phyloP scores from a whole-genome alignment of 2,888 invertebrate genomes.

The Nysson spinosus region DNA sequence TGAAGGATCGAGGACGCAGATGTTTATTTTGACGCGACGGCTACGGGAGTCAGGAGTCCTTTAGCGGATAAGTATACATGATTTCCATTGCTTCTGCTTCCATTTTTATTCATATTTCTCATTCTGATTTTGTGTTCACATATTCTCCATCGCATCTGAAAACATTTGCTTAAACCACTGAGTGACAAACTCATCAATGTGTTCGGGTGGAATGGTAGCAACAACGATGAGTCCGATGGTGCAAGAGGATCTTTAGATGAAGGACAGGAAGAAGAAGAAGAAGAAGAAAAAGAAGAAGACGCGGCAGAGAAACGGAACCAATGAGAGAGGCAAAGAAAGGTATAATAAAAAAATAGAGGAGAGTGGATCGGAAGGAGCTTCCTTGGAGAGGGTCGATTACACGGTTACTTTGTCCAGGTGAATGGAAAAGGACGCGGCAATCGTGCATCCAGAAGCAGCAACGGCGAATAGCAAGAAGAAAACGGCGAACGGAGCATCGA shows the following conservation, averaged over 20 bases:
- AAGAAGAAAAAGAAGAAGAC: no score
- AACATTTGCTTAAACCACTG: no score
- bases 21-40: constrained; percentile 67
- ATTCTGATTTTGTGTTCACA: neutral
- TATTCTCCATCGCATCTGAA: neutral
- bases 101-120: neutral
- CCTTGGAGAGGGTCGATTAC: constrained; percentile 63
- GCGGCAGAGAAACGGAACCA: constrained; percentile 9
- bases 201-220: neutral
- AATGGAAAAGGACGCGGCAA: constrained; percentile 56
- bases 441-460: constrained; percentile 34
- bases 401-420: constrained; percentile 72
- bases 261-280: no score
- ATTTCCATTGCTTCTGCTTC: no score
- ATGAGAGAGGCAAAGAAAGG: neutral
- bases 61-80: constrained; percentile 32
- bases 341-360: constrained; percentile 10
- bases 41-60: constrained; percentile 27
- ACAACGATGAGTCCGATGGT: no score
- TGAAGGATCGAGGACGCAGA: constrained; percentile 61
- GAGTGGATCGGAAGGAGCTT: constrained; percentile 32
- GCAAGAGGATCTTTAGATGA: no score
- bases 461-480: constrained; percentile 30
- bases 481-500: constrained; percentile 22
- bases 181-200: no score